Base-by-base conservation (phyloP, 2,888 invertebrate species). In the Luperina testacea region DNA sequence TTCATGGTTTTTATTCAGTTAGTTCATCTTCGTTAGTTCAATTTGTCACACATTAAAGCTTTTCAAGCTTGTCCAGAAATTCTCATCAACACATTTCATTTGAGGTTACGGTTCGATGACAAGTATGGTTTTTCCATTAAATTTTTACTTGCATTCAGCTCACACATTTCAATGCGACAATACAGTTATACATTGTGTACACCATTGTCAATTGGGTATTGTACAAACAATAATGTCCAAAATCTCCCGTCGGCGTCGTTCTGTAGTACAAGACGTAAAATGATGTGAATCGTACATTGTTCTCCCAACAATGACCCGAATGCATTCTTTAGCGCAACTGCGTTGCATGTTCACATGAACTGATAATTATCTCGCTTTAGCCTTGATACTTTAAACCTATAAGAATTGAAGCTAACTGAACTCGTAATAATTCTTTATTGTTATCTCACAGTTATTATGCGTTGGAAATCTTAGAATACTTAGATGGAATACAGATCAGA, bases 251-350 rank as follows among this genome's bases (percentile, higher is more conserved):
- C 78, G 64, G 77, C 78, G 77, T 67, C 78, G 64, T 80, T 88
- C 78, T 85, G 77, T 86, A 81, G 80, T 85, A 87, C 89, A 89
- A 85, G 80, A 88, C 82, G 81, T 78, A 81, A 88, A 86, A 77
- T 77, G 73, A 78, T 90, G 90, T 89, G 89, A 89, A 90, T 77
- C 75, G 84, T 85, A 81, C 87, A 91, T 90, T 89, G 91, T 90
- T 89, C 85, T 81, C 67, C 73, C 80, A 91, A 93, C 90, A 91
- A 91, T 92, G 92, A 90, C 90, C 91, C 81, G 88, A 90, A 91
- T 91, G 90, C 89, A 89, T 90, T 91, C 85, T 87, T 88, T 87
- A 76, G 82, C 78, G 63, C 81, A 87, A 87, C 85, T 87, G 85
- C 90, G 82, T 89, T 90, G 92, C 90, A 88, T 91, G 90, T 89